These are phyloP conservation scores for Amitus sp. DNA, from an alignment of 2,888 invertebrate species.

Conservation along the genomic window DNA sequence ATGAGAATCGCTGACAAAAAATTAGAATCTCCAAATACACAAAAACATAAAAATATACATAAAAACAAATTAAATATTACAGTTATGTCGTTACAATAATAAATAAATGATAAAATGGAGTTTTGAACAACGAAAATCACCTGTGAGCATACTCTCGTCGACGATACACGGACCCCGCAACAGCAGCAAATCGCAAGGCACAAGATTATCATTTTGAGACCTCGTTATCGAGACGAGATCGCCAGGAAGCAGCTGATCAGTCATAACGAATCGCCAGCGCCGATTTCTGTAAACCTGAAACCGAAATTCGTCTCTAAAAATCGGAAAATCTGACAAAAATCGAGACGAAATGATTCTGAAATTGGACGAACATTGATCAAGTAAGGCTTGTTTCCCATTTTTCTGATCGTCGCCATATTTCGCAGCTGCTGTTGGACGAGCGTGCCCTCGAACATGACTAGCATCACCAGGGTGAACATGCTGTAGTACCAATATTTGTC, in stretches of 20 bases:
- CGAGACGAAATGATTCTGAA: too few relatives aligned
- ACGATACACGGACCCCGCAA: slow-evolving; percentile 96
- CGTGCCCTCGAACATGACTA: slow-evolving; percentile 96
- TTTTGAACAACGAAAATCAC: too few relatives aligned
- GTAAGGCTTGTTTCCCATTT: slow-evolving; percentile 99
- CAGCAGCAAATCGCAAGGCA: slow-evolving; percentile 96
- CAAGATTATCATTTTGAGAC: slow-evolving; percentile 87
- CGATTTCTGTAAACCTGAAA: slow-evolving; percentile 86
- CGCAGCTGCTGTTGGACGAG: slow-evolving; percentile 96
- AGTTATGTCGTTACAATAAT: too few relatives aligned
- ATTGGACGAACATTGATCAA: slow-evolving; percentile 75
- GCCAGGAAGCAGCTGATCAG: slow-evolving; percentile 92
- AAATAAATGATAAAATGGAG: too few relatives aligned
- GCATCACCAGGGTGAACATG: slow-evolving; percentile 94
- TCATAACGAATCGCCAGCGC: slow-evolving; percentile 87
- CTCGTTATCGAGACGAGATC: slow-evolving; percentile 95
- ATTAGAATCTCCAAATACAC: too few relatives aligned
- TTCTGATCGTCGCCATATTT: slow-evolving; percentile 98
- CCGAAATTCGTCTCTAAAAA: too few relatives aligned
- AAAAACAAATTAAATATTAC: too few relatives aligned
- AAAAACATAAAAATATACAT: too few relatives aligned
- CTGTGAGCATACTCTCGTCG: slow-evolving; percentile 99
- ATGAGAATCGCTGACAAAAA: too few relatives aligned
- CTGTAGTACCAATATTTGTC: slow-evolving; percentile 99
- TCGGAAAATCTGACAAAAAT: too few relatives aligned